Percentiles rank a stretch among this genome's conserved stretches.
Conservation (phyloP, 2,888 invertebrate species). For the Lasioglossum lativentre region DNA sequence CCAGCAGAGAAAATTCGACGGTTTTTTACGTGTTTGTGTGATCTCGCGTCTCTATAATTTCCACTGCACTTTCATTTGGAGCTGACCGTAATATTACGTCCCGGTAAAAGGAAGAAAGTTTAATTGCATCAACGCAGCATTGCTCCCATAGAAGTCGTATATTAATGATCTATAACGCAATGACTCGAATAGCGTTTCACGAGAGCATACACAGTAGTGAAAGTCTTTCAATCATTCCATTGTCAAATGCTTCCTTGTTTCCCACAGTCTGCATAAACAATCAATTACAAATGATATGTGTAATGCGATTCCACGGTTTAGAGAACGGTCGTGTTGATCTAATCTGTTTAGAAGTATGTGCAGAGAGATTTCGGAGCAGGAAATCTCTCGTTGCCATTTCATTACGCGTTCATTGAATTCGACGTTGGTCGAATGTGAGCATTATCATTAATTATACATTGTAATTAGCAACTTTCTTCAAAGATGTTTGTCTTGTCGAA, state of each 20-base stretch:
- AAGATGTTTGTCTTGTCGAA: neutral
- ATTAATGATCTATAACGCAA: slow-evolving; percentile 27
- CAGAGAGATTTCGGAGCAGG: neutral
- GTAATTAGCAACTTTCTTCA: neutral
- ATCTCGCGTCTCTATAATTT: neutral
- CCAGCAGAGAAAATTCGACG: neutral
- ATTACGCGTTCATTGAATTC: neutral
- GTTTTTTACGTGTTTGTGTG: neutral
- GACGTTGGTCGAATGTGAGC: neutral
- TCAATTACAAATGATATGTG: slow-evolving; percentile 29
- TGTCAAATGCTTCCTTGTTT: slow-evolving; percentile 38
- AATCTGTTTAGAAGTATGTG: neutral
- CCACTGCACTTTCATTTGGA: neutral
- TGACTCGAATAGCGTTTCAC: slow-evolving; percentile 6
- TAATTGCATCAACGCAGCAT: slow-evolving; percentile 7
- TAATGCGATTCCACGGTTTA: neutral
- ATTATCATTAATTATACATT: neutral
- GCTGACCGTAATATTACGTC: neutral
- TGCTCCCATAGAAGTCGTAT: slow-evolving; percentile 9
- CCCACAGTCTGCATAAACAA: slow-evolving; percentile 30
- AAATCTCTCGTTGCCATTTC: neutral
- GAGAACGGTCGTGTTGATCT: neutral
- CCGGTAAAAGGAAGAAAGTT: neutral
- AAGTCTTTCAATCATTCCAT: slow-evolving; percentile 44
- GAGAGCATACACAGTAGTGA: slow-evolving; percentile 17